Evolutionary conservation across 2,113 vertebrate species (phyloP).

Genomic region (Delphinapterus leucas): DNA sequence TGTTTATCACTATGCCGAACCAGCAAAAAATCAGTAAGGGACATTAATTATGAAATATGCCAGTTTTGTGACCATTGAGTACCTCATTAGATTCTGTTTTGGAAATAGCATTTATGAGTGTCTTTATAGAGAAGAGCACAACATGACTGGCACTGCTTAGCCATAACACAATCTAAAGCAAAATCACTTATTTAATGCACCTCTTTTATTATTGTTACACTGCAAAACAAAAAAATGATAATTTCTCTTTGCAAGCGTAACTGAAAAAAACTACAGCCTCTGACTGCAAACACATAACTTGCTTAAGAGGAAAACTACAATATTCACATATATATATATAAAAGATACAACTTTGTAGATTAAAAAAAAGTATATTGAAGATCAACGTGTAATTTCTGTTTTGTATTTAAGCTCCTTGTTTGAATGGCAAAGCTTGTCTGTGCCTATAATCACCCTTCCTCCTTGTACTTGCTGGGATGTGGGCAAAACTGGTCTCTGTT

Average conservation of each 20-base stretch:
- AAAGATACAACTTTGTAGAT: background rate
- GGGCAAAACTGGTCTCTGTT: constrained; percentile 64
- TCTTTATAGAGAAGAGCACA: constrained; percentile 57
- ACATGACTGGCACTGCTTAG: constrained; percentile 68
- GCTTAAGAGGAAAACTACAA: constrained; percentile 43
- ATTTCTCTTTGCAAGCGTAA: constrained; percentile 59
- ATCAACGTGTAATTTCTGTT: constrained; percentile 72
- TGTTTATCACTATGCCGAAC: constrained; percentile 70
- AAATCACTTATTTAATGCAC: constrained; percentile 46
- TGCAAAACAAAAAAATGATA: constrained; percentile 50
- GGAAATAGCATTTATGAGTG: constrained; percentile 77
- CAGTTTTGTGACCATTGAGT: constrained; percentile 85
- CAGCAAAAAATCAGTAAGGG: constrained; percentile 83
- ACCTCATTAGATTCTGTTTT: constrained; percentile 84
- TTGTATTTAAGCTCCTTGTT: constrained; percentile 71
- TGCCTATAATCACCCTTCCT: constrained; percentile 59
- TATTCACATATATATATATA: background rate
- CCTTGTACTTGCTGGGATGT: constrained; percentile 69
- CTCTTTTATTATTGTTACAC: constrained; percentile 49
- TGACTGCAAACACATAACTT: constrained; percentile 16
- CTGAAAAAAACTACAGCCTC: constrained; percentile 36
- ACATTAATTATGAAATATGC: constrained; percentile 87
- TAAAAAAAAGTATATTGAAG: constrained; percentile 56
- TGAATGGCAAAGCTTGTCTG: constrained; percentile 71
- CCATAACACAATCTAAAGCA: constrained; percentile 21